Percentiles rank a stretch among this genome's conserved stretches.
phyloP scores from a whole-genome alignment of 2,797 vertebrate genomes.

The Sebastes oblongus region DNA sequence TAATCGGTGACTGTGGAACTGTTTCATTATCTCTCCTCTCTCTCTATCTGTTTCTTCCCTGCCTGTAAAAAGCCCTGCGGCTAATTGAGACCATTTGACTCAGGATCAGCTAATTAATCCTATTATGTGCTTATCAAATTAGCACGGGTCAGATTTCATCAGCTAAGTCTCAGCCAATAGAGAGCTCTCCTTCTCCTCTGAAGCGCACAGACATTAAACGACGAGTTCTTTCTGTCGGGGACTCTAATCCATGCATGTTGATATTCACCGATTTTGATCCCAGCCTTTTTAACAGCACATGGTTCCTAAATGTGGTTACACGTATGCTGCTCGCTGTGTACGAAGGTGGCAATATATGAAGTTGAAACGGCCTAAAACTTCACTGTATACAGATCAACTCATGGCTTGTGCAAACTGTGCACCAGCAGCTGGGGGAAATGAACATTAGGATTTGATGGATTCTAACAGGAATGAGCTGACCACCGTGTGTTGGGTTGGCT shows the following conservation, averaged over 20 bases:
- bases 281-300: neutral
- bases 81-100: conserved; percentile 73
- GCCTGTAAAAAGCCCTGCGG: conserved; percentile 45
- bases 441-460: neutral
- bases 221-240: neutral
- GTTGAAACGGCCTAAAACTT: neutral
- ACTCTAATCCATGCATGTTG: conserved; percentile 11
- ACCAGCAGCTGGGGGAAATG: neutral
- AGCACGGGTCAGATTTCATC: conserved; percentile 72
- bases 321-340: neutral
- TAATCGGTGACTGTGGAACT: conserved; percentile 10
- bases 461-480: neutral
- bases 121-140: conserved; percentile 70
- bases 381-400: neutral
- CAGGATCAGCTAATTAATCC: conserved; percentile 75
- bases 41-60: conserved; percentile 56
- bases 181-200: conserved; percentile 11
- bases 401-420: neutral
- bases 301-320: neutral
- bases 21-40: conserved; percentile 69
- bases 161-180: conserved; percentile 43
- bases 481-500: neutral
- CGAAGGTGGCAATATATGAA: conserved; percentile 22
- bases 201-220: conserved; percentile 12
- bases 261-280: conserved; percentile 7